Conservation (phyloP, 1,140 invertebrate genomes). For the Solenopsis fugax region DNA sequence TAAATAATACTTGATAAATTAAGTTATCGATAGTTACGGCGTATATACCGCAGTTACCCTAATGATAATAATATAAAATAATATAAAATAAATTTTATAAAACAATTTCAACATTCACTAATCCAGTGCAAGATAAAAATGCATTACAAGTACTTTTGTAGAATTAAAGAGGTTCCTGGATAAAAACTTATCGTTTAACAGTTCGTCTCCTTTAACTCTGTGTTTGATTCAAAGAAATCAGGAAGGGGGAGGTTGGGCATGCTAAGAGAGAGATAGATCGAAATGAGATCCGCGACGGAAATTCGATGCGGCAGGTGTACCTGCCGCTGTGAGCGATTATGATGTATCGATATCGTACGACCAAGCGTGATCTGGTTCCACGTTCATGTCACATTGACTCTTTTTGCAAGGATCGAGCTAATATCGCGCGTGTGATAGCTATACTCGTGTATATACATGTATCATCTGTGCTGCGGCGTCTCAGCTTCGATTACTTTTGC, state of each 20-base stretch:
- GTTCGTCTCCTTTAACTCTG: conserved; percentile 2
- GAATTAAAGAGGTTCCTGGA: neutral
- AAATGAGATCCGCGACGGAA: conserved; percentile 20
- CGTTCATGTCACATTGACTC: conserved; percentile 9
- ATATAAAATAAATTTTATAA: neutral
- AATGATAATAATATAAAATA: neutral
- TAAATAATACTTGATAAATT: too few species aligned
- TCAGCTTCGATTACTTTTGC: conserved; percentile 49
- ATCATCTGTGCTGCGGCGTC: conserved; percentile 1
- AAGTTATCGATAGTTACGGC: too few species aligned
- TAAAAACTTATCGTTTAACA: neutral
- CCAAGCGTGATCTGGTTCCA: neutral
- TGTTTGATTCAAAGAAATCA: neutral
- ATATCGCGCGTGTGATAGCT: conserved; percentile 9
- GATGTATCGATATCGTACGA: conserved; percentile 60
- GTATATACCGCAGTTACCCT: too few species aligned
- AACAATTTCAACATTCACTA: neutral
- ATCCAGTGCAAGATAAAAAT: neutral
- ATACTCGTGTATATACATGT: neutral
- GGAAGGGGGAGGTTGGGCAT: neutral
- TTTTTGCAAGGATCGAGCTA: conserved; percentile 37
- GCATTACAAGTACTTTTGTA: neutral
- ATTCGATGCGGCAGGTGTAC: conserved; percentile 44
- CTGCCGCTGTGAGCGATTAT: conserved; percentile 68
- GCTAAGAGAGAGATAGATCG: conserved; percentile 20